Evolutionary conservation across 2,113 vertebrate species (phyloP).

Genomic region (Pycnonotus jocosus): DNA sequence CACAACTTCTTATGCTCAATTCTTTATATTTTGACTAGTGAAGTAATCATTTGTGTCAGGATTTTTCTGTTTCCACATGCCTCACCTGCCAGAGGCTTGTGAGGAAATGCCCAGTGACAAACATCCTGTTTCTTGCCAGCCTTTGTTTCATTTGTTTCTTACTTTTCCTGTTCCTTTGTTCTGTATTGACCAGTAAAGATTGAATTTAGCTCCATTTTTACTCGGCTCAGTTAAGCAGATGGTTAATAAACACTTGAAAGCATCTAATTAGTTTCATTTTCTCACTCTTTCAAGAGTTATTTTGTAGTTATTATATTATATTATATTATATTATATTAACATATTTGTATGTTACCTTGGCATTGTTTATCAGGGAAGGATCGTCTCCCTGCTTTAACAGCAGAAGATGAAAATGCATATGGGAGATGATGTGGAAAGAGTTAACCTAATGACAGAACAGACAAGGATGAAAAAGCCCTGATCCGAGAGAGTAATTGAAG

Average conservation of each 20-base stretch:
- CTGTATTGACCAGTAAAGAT: neutral
- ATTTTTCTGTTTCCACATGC: neutral
- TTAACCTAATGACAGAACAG: neutral
- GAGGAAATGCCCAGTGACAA: neutral
- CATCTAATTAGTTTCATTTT: neutral
- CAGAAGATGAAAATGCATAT: neutral
- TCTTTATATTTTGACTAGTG: neutral
- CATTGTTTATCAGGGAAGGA: neutral
- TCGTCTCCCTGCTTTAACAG: neutral
- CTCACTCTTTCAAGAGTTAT: neutral
- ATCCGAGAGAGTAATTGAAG: neutral
- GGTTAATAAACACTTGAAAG: neutral
- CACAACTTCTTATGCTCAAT: fast-evolving
- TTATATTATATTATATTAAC: neutral
- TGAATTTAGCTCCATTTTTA: neutral
- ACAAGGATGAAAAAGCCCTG: neutral
- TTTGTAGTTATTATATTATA: neutral
- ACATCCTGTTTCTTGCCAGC: neutral
- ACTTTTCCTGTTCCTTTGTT: conserved; percentile 11
- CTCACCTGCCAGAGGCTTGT: neutral
- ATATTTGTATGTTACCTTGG: neutral
- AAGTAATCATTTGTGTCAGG: neutral
- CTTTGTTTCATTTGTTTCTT: neutral
- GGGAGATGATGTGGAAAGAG: neutral
- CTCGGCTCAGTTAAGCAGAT: neutral